Conservation (phyloP, 2,888 invertebrate genomes). For the Dugesia japonica region DNA sequence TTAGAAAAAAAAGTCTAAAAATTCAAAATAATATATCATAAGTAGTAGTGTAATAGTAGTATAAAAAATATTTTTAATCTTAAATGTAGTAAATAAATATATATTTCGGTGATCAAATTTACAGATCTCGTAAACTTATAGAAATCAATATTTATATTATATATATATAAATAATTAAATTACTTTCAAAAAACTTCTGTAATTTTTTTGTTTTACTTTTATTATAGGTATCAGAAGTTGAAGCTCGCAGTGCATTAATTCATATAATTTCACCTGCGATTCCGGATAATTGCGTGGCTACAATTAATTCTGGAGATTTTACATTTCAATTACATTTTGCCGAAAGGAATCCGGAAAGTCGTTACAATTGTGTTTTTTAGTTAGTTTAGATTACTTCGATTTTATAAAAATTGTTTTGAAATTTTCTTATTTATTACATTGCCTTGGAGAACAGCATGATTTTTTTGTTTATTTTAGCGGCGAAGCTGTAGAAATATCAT, state of each 20-base stretch:
- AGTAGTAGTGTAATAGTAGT: too few species aligned
- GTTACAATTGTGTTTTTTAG: constrained; percentile 71
- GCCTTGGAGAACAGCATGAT: too few species aligned
- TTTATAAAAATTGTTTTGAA: neutral
- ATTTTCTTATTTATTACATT: too few species aligned
- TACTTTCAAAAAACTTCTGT: too few species aligned
- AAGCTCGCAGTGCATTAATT: constrained; percentile 66
- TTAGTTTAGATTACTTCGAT: constrained; percentile 51
- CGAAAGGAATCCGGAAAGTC: constrained; percentile 62
- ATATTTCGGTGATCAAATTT: too few species aligned
- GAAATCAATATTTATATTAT: too few species aligned
- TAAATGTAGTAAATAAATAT: too few species aligned
- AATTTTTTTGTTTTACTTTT: neutral
- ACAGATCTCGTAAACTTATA: too few species aligned
- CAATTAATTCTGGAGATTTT: constrained; percentile 54
- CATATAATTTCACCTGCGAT: constrained; percentile 61
- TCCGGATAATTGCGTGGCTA: constrained; percentile 51
- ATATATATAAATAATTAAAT: too few species aligned
- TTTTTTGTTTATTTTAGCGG: constrained; percentile 40
- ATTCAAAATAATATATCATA: too few species aligned
- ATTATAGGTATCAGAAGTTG: constrained; percentile 62
- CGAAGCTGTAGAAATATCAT: constrained; percentile 49
- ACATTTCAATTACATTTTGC: constrained; percentile 63
- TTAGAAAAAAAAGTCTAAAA: too few species aligned
- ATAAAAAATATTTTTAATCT: too few species aligned